Evolutionary conservation across 2,113 vertebrate species (phyloP).

Genomic region (Sebastes schlegelii): DNA sequence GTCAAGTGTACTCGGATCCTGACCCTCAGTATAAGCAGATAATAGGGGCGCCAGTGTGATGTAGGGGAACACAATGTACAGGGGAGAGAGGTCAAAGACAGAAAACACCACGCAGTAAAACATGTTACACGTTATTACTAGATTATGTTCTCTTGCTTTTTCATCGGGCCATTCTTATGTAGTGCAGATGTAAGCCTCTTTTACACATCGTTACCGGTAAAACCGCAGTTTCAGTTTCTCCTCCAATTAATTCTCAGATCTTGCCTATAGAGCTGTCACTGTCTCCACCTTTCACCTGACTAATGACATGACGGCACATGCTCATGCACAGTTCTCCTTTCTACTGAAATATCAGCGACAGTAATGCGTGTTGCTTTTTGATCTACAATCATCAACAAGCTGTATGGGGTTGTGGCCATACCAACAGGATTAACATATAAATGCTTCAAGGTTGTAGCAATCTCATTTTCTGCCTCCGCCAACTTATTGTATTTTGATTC

Average conservation of each 20-base stretch:
- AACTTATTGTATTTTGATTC: constrained; percentile 10
- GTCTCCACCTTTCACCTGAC: background rate
- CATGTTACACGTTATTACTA: no score
- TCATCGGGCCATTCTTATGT: no score
- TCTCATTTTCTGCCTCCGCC: background rate
- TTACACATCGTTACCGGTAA: background rate
- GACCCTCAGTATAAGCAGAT: background rate
- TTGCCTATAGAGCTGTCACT: background rate
- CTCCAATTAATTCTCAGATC: background rate
- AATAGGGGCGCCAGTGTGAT: background rate
- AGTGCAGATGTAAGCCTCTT: no score
- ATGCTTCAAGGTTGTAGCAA: background rate
- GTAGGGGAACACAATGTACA: background rate
- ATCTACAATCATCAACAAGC: background rate
- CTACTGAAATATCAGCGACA: background rate
- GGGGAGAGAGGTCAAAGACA: no score
- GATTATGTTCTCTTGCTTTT: no score
- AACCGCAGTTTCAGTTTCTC: background rate
- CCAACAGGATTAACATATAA: constrained; percentile 3
- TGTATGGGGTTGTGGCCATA: background rate
- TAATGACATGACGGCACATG: background rate
- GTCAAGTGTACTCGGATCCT: no score
- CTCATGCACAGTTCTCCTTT: background rate
- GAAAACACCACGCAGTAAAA: no score
- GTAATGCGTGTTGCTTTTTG: background rate